These are phyloP conservation scores for Chroicocephalus ridibundus DNA, from an alignment of 2,113 vertebrate species.

Conservation along the genomic window DNA sequence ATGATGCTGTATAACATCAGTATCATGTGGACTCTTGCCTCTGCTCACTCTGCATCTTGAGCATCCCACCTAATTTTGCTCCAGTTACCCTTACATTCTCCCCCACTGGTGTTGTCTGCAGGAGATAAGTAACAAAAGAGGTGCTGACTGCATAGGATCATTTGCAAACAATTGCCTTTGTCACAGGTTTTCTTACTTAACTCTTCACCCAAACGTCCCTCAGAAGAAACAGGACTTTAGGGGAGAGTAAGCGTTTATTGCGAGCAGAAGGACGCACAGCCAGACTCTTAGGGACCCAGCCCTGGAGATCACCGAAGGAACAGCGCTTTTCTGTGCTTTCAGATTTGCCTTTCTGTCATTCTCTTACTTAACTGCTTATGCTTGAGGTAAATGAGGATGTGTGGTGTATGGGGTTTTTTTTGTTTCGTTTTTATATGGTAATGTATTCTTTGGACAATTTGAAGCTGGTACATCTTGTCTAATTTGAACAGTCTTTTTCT, in stretches of 20 bases:
- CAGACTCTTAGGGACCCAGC: background rate
- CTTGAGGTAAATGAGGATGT: background rate
- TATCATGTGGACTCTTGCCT: background rate
- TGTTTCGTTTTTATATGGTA: background rate
- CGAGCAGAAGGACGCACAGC: background rate
- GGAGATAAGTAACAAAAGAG: background rate
- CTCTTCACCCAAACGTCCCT: background rate
- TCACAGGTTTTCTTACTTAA: background rate
- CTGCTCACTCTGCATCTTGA: background rate
- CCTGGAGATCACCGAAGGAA: background rate
- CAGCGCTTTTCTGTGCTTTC: background rate
- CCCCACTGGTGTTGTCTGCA: background rate
- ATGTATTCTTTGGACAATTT: background rate
- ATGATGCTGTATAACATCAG: background rate
- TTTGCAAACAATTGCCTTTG: background rate
- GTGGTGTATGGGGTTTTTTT: rapidly evolving
- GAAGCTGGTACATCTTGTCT: background rate
- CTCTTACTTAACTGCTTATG: background rate
- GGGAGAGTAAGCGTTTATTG: background rate
- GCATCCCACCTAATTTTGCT: background rate
- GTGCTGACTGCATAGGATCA: background rate
- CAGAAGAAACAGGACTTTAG: background rate
- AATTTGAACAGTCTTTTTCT: background rate
- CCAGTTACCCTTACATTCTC: background rate
- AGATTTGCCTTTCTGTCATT: background rate